Evolutionary conservation across 2,888 invertebrate species (phyloP), one percentile per base, ranked within the genome.

Genomic region (Stratiomys singularior): DNA sequence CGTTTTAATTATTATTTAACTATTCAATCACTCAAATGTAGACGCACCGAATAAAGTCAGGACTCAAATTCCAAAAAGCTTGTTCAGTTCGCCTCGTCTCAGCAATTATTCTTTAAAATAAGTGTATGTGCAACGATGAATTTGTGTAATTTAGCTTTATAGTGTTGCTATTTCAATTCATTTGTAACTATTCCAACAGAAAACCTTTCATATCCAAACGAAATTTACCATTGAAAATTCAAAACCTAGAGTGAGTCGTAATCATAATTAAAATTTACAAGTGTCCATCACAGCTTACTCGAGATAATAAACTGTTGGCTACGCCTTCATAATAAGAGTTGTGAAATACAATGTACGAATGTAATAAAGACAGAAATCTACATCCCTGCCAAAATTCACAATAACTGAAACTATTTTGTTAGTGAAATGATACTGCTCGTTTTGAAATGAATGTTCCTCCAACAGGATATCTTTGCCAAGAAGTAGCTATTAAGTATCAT

Each of bases 361-460:
- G 37, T 9, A 37, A 52, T 52, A 18, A 18, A 52, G 52, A n/a
- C 52, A 52, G 37, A 74, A 60, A 60, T 74, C 74, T 58, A 58
- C 58, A 23, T 37, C 23, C 28, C 7, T 60, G 60, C 58, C 23
- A 37, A 74, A 74, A 58, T 37, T 25, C 23, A 21, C 37, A 69
- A 60, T 60, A 60, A 74, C 37, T 74, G 52, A 58, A 74, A 74
- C 74, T 74, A 74, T 74, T 56, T 56, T 52, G 21, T 25, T 52
- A 71, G 52, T 52, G 37, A 58, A 60, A 74, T 44, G 58, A 58
- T 28, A 60, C 9, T 21, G 56, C 44, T 23, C 69, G n/a, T 69
- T 27, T 44, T 18, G 46, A 69, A 64, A 64, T 60, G 52, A 52
- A n/a, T 18, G 4, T 15, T 27, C 64, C 13, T 30, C 37, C 9